Evolutionary conservation across 1,140 invertebrate species (phyloP).

Genomic region (Ganaspis sp.): DNA sequence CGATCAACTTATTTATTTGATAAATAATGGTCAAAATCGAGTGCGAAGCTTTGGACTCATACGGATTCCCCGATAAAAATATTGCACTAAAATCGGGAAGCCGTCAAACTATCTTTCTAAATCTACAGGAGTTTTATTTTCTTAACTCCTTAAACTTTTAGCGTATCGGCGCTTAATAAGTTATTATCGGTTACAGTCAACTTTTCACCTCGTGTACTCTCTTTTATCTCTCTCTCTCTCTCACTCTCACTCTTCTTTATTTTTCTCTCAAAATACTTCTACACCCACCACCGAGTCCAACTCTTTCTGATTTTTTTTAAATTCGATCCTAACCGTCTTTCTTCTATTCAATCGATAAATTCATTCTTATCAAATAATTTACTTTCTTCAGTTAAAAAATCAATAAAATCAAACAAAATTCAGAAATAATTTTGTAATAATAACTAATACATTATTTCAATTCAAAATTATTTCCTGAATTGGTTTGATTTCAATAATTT

Average conservation of each 20-base stretch:
- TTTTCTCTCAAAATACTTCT: constrained; percentile 46
- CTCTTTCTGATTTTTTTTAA: constrained; percentile 37
- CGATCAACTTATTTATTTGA: constrained; percentile 43
- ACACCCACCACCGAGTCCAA: constrained; percentile 64
- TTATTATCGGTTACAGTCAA: constrained; percentile 54
- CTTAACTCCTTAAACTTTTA: constrained; percentile 20
- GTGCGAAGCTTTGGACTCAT: constrained; percentile 35
- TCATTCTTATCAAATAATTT: neutral
- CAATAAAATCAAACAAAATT: no score
- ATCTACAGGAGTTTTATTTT: constrained; percentile 33
- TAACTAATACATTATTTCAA: no score
- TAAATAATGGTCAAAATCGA: constrained; percentile 43
- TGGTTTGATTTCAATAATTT: no score
- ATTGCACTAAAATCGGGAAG: constrained; percentile 49
- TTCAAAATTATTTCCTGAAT: no score
- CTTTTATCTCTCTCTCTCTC: constrained; percentile 31
- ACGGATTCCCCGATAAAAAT: constrained; percentile 39
- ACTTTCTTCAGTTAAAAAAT: neutral
- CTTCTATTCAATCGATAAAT: no score
- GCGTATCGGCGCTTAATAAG: constrained; percentile 42
- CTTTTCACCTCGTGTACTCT: constrained; percentile 34
- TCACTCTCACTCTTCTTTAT: constrained; percentile 37
- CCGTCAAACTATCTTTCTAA: constrained; percentile 39
- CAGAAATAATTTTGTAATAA: no score
- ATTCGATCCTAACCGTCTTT: neutral